Evolutionary conservation across 2,113 vertebrate genomes (phyloP), one percentile per base, ranked within the genome.

Genomic region (Tilapia sparmanii): DNA sequence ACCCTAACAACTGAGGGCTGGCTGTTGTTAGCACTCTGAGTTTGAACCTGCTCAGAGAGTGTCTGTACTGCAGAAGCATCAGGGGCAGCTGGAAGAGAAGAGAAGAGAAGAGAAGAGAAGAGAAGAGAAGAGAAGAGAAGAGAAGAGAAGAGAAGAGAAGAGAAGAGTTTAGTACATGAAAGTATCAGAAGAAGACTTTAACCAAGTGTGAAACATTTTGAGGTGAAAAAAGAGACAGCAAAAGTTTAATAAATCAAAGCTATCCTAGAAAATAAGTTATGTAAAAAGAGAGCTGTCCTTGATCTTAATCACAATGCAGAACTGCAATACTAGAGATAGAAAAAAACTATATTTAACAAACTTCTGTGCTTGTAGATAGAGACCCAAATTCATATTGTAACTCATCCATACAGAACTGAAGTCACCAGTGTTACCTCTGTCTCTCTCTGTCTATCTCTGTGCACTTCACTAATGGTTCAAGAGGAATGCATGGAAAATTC

Each of bases 31-130:
- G 81, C 86, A 81, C 95, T 91, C 35, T 94, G 91, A 88, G 94
- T 82, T 87, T 97, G 97, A 54, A 97, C 93, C 55, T 97, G 97
- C 85, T 96, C 97, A 91, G 97, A 97, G 73, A 97, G 96, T 57
- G 97, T 95, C 79, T 95, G 96, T 3, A 98, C 95, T 40, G 90
- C 93, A 78, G 94, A 84, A 8, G 91, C 91, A 90, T 97, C 97
- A 22, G 96, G 86, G 79, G 93, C 92, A 79, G 96, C 96, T 97
- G 95, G 11, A 82, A 87, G 63, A 90, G 59, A 93, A 52, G 40
- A 1, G 59, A 22, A 29, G 35, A 1, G 18, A 55, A 78, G 19
- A 83, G 50, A 47, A 85, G 53, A 78, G 35, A 79, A 80, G 40
- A 68, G 19, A 88, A 29, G 55, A 81, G 79, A 29, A 59, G 29